Evolutionary conservation across 2,113 vertebrate species (phyloP).

Genomic region (Ondatra zibethicus): DNA sequence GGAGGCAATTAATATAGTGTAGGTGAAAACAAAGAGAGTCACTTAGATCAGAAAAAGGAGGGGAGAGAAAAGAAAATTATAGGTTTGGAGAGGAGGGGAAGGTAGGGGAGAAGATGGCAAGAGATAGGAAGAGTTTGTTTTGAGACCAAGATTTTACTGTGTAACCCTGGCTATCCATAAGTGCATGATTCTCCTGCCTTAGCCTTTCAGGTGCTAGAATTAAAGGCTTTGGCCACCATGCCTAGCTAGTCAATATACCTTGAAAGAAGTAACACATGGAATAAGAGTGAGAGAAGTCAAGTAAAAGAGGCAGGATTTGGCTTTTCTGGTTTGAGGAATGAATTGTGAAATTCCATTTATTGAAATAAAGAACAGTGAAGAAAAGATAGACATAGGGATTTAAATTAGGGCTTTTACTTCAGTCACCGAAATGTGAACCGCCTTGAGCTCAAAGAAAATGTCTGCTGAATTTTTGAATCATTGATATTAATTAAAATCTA

Average conservation of each 20-base stretch:
- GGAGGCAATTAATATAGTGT: not conserved
- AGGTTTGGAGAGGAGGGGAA: not conserved
- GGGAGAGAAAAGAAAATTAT: not conserved
- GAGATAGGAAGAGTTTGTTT: not conserved
- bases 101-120: not conserved
- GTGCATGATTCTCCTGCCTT: not conserved
- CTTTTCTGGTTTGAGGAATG: constrained; percentile 3
- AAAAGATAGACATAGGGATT: not conserved
- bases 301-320: constrained; percentile 8
- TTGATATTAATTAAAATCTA: constrained; percentile 52
- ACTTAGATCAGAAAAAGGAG: not conserved
- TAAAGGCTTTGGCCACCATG: not conserved
- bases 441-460: constrained; percentile 34
- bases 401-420: constrained; percentile 46
- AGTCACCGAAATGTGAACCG: constrained; percentile 4
- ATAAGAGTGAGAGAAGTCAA: constrained; percentile 24
- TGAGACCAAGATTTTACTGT: not conserved
- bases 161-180: not conserved
- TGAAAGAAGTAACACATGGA: constrained; percentile 29
- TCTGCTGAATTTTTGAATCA: not conserved
- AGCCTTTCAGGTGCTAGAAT: not conserved
- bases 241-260: not conserved
- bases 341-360: constrained; percentile 5
- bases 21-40: constrained; percentile 25
- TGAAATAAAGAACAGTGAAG: constrained; percentile 24